Evolutionary conservation across 2,888 invertebrate species (phyloP).

Genomic region (Trypoxylon attenuatum): DNA sequence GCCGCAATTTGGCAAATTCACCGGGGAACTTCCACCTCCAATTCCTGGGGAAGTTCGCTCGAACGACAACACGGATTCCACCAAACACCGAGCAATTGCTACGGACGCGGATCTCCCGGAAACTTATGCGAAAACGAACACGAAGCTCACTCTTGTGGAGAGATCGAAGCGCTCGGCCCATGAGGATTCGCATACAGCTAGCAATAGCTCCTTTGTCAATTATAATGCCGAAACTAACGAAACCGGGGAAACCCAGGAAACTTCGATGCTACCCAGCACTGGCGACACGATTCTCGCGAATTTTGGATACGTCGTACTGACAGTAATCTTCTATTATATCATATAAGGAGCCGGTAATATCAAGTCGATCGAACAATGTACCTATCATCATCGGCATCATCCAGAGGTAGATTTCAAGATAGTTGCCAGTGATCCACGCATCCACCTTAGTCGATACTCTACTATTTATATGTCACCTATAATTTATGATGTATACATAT

Average conservation of each 20-base stretch:
- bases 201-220: neutral
- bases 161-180: slow-evolving; percentile 58
- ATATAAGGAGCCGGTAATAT: slow-evolving; percentile 57
- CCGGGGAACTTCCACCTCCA: slow-evolving; percentile 83
- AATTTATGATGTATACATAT: no score
- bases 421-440: slow-evolving; percentile 1
- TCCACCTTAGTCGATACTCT: no score
- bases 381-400: no score
- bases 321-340: slow-evolving; percentile 61
- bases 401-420: neutral
- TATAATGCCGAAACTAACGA: slow-evolving; percentile 30
- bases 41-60: slow-evolving; percentile 72
- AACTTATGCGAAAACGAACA: slow-evolving; percentile 28
- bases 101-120: slow-evolving; percentile 16
- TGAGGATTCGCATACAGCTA: slow-evolving; percentile 14
- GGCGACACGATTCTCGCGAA: slow-evolving; percentile 62
- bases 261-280: slow-evolving; percentile 48
- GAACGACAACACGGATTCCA: slow-evolving; percentile 53
- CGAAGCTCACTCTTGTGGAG: slow-evolving; percentile 43
- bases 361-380: no score
- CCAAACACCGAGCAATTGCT: slow-evolving; percentile 15
- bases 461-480: no score
- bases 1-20: slow-evolving; percentile 85
- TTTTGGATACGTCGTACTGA: slow-evolving; percentile 63
- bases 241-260: slow-evolving; percentile 23